phyloP scores from a whole-genome alignment of 2,888 invertebrate genomes.

The Drosophila barbarae region DNA sequence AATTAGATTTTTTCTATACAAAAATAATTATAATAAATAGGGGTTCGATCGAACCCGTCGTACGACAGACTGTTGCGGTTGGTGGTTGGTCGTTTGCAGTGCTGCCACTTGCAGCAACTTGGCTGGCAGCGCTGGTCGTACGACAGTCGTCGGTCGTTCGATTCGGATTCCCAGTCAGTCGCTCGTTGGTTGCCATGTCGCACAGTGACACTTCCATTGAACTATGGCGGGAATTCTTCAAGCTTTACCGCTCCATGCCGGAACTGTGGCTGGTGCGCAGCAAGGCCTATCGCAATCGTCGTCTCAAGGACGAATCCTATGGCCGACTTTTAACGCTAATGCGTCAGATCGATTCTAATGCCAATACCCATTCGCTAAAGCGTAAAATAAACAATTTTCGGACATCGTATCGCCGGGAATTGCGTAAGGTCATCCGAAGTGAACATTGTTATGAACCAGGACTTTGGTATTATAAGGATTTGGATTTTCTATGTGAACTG shows the following conservation, averaged over 20 bases:
- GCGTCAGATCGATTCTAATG: slow-evolving; percentile 35
- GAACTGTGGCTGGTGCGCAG: slow-evolving; percentile 52
- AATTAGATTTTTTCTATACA: not conserved
- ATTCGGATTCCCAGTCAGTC: not conserved
- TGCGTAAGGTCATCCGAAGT: slow-evolving; percentile 54
- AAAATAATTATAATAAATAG: not conserved
- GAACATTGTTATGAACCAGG: slow-evolving; percentile 43
- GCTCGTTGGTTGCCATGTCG: slow-evolving; percentile 31
- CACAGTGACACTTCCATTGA: slow-evolving; percentile 11
- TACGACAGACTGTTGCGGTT: too few species aligned
- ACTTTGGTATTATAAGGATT: slow-evolving; percentile 60
- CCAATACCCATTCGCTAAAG: slow-evolving; percentile 55
- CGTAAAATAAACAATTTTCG: slow-evolving; percentile 66
- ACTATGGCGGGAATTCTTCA: slow-evolving; percentile 55
- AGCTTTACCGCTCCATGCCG: slow-evolving; percentile 59
- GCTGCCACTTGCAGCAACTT: too few species aligned
- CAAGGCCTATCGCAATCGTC: slow-evolving; percentile 51
- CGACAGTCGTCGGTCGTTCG: slow-evolving; percentile 29
- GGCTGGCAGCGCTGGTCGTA: slow-evolving; percentile 31
- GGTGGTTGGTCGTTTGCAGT: too few species aligned
- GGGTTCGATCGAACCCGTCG: too few species aligned
- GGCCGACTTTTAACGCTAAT: slow-evolving; percentile 34
- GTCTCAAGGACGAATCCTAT: slow-evolving; percentile 45
- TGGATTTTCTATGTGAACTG: slow-evolving; percentile 56
- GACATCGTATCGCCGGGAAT: slow-evolving; percentile 61